phyloP scores from a whole-genome alignment of 2,113 vertebrate genomes.

The Arizona elegans region DNA sequence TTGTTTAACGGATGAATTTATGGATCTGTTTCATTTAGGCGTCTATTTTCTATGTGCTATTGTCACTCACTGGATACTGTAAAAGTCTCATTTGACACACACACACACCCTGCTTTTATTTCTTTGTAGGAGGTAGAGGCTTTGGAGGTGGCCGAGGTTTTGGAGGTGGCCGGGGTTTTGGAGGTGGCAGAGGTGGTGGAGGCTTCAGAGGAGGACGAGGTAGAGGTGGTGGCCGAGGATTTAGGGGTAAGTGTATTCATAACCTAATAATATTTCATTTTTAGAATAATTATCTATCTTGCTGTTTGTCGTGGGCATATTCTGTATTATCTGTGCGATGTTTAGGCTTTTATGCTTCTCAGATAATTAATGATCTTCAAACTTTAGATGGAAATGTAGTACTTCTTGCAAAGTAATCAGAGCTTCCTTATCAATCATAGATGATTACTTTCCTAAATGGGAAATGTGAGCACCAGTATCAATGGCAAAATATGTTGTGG shows the following conservation, averaged over 20 bases:
- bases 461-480: not conserved
- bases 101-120: not conserved
- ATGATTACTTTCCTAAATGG: not conserved
- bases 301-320: not conserved
- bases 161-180: constrained; percentile 76
- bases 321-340: not conserved
- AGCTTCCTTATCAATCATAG: not conserved
- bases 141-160: constrained; percentile 77
- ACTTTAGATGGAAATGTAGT: not conserved
- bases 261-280: not conserved
- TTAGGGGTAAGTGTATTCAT: constrained; percentile 68
- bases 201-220: constrained; percentile 72
- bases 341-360: not conserved
- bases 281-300: not conserved
- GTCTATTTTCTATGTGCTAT: not conserved
- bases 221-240: constrained; percentile 79
- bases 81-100: not conserved
- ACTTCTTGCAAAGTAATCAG: not conserved
- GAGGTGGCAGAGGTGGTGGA: constrained; percentile 76
- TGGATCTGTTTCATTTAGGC: not conserved
- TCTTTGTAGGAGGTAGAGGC: constrained; percentile 63
- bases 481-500: too few relatives aligned
- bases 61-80: not conserved
- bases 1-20: not conserved
- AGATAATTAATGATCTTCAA: not conserved